Conservation (phyloP, 2,113 vertebrate species). For the Astatotilapia flaviijosephi region DNA sequence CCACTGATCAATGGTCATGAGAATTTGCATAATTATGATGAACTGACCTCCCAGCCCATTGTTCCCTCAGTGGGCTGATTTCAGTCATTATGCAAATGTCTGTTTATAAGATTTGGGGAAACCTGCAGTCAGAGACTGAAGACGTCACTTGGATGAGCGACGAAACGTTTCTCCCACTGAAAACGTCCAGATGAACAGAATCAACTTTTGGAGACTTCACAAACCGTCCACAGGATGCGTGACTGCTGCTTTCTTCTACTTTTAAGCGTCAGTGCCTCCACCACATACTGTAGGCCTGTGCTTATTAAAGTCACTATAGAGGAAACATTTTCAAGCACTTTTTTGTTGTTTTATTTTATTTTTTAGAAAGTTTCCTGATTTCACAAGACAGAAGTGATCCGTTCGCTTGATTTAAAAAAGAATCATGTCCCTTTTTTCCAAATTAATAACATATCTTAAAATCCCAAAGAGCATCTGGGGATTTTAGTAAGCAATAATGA, state of each 20-base stretch:
- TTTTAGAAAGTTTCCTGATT: background rate
- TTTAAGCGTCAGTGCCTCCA: fast-evolving
- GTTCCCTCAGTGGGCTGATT: fast-evolving
- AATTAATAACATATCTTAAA: background rate
- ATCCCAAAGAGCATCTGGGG: background rate
- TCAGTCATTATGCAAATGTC: background rate
- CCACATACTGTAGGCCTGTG: background rate
- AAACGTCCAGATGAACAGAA: background rate
- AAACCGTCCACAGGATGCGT: fast-evolving
- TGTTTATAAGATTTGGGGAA: background rate
- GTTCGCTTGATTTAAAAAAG: background rate
- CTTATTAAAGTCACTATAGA: background rate
- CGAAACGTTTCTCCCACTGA: fast-evolving
- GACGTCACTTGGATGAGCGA: background rate
- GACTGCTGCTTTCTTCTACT: fast-evolving
- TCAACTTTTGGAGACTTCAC: background rate
- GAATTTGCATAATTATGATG: background rate
- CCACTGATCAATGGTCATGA: fast-evolving
- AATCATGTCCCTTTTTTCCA: fast-evolving
- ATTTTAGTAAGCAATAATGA: fast-evolving
- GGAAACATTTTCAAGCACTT: fast-evolving
- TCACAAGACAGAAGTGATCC: fast-evolving
- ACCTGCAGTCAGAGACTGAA: background rate
- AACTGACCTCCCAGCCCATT: fast-evolving
- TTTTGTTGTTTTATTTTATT: background rate